Conservation (phyloP, 1,140 invertebrate genomes). For the Sarcophaga bullata region DNA sequence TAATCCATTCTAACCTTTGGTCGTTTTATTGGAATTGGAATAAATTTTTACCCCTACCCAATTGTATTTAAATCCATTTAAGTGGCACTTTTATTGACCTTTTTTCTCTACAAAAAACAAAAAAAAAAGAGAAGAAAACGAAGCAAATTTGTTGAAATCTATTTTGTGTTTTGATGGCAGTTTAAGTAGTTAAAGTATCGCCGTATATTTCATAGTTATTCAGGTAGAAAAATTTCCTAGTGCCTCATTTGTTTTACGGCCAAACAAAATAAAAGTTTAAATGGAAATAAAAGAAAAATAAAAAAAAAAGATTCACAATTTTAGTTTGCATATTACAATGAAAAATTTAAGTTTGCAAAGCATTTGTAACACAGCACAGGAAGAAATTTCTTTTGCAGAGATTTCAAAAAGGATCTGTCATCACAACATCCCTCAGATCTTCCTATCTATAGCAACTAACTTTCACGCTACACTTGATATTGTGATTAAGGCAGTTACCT, state of each 20-base stretch:
- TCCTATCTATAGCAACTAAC: too few relatives aligned
- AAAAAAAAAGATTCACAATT: too few relatives aligned
- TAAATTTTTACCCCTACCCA: not conserved
- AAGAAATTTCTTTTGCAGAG: too few relatives aligned
- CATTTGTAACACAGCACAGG: too few relatives aligned
- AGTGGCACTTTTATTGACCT: not conserved
- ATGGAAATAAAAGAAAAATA: too few relatives aligned
- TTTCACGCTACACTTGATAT: too few relatives aligned
- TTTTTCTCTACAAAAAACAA: not conserved
- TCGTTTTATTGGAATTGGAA: too few relatives aligned
- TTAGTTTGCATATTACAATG: not conserved
- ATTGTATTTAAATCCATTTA: not conserved
- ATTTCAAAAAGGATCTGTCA: too few relatives aligned
- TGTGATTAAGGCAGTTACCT: too few relatives aligned
- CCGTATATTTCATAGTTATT: conserved; percentile 1
- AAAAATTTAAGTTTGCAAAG: too few relatives aligned
- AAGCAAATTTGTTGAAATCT: not conserved
- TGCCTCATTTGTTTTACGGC: conserved; percentile 13
- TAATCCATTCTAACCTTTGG: too few relatives aligned
- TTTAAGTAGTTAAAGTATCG: not conserved
- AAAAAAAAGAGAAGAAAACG: not conserved
- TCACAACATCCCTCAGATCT: too few relatives aligned
- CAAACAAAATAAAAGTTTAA: not conserved
- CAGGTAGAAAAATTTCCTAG: not conserved
- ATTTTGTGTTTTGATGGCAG: not conserved